These are phyloP conservation scores for Gobio occitaniae DNA, from an alignment of 2,797 vertebrate genomes.

Conservation along the genomic window DNA sequence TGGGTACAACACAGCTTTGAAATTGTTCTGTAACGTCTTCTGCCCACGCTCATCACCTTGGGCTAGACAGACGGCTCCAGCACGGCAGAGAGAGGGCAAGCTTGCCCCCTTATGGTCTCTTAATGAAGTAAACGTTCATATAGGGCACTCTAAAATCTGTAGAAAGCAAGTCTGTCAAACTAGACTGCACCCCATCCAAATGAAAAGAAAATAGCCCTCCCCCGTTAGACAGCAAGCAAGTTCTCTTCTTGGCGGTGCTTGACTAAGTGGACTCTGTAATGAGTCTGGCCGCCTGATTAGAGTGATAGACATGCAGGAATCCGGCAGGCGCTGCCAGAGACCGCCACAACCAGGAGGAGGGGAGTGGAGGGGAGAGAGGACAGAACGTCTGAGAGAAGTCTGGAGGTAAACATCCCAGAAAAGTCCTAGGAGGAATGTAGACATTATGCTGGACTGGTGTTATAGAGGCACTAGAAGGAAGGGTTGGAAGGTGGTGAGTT, in stretches of 20 bases:
- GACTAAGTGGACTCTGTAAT: conserved; percentile 38
- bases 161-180: conserved; percentile 25
- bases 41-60: conserved; percentile 46
- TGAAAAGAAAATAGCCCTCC: conserved; percentile 44
- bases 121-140: conserved; percentile 55
- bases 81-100: conserved; percentile 77
- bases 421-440: conserved; percentile 77
- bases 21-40: conserved; percentile 40
- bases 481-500: conserved; percentile 31
- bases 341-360: conserved; percentile 21
- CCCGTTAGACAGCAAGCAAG: conserved; percentile 40
- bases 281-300: conserved; percentile 46
- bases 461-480: conserved; percentile 61
- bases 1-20: conserved; percentile 53
- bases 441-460: conserved; percentile 48
- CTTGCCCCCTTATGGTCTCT: conserved; percentile 85
- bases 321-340: conserved; percentile 36
- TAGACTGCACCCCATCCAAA: conserved; percentile 7
- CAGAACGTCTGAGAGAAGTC: conserved; percentile 65
- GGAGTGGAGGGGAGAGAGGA: conserved; percentile 33
- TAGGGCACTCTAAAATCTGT: conserved; percentile 5
- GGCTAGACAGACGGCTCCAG: conserved; percentile 58
- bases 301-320: conserved; percentile 47
- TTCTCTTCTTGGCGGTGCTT: conserved; percentile 36
- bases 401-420: conserved; percentile 60